phyloP scores from a whole-genome alignment of 2,113 vertebrate genomes.

The Martes martes region DNA sequence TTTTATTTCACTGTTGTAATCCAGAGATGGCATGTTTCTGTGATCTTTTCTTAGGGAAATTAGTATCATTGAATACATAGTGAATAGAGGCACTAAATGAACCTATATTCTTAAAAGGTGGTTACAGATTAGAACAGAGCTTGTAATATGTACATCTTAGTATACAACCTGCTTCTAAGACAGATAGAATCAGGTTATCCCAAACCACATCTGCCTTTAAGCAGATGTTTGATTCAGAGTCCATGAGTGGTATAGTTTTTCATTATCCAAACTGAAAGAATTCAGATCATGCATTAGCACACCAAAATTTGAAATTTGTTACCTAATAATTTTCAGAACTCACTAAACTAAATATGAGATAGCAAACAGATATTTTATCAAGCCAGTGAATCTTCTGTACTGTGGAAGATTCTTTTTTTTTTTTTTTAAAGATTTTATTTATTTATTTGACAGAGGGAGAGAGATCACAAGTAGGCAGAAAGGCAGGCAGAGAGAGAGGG shows the following conservation, averaged over 20 bases:
- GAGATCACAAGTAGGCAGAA: too few species aligned
- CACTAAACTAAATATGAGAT: neutral
- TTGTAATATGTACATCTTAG: neutral
- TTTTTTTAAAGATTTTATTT: too few species aligned
- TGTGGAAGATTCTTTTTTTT: neutral
- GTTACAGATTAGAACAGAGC: neutral
- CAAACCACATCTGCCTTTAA: neutral
- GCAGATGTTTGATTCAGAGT: neutral
- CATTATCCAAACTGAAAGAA: neutral
- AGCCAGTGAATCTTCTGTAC: neutral
- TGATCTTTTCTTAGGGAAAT: slow-evolving; percentile 13
- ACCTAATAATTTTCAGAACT: neutral
- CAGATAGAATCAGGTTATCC: neutral
- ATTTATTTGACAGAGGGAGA: too few species aligned
- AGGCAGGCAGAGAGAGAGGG: too few species aligned
- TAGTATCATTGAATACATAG: neutral
- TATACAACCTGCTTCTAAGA: neutral
- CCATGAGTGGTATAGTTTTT: neutral
- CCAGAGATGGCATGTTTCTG: neutral
- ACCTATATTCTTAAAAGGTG: neutral
- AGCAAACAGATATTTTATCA: neutral
- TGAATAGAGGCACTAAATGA: neutral
- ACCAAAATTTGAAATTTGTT: neutral
- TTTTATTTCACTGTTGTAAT: slow-evolving; percentile 10
- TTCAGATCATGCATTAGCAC: neutral